phyloP scores from a whole-genome alignment of 92 coral and sea anemone species.

The Porites cylindrica region DNA sequence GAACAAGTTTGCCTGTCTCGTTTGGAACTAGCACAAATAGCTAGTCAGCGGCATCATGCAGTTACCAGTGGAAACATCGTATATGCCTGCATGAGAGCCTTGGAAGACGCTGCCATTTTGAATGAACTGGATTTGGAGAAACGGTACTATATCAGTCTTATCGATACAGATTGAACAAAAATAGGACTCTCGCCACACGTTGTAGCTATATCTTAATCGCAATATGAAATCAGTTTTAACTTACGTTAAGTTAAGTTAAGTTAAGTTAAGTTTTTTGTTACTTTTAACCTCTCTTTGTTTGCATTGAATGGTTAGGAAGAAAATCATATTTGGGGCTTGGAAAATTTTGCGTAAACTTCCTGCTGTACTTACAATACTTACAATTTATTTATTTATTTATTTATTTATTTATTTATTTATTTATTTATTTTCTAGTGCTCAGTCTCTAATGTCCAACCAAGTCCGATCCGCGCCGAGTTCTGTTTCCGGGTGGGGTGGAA shows the following conservation, averaged over 20 bases:
- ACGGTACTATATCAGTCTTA: constrained; percentile 53
- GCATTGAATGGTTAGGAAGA: too few species aligned
- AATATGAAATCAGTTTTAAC: too few species aligned
- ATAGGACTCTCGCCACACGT: too few species aligned
- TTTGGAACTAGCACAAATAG: constrained; percentile 80
- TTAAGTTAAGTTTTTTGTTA: too few species aligned
- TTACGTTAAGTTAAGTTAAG: too few species aligned
- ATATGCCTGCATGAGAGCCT: constrained; percentile 90
- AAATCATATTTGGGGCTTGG: too few species aligned
- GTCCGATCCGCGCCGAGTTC: constrained; percentile 60
- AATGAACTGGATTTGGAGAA: constrained; percentile 85
- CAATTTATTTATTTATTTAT: neutral
- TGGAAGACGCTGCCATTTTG: constrained; percentile 94
- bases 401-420: neutral
- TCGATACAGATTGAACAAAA: too few species aligned
- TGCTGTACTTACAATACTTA: neutral
- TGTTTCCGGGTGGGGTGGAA: constrained; percentile 35
- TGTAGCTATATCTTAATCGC: too few species aligned
- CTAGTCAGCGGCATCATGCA: constrained; percentile 81
- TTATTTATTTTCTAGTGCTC: constrained; percentile 16
- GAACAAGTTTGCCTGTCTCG: constrained; percentile 79
- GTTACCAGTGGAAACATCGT: constrained; percentile 83
- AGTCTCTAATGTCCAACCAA: constrained; percentile 61
- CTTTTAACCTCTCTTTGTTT: too few species aligned
- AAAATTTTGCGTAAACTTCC: neutral